Evolutionary conservation across 2,113 vertebrate species (phyloP), one percentile per base, ranked within the genome.

Genomic region (Python bivittatus): DNA sequence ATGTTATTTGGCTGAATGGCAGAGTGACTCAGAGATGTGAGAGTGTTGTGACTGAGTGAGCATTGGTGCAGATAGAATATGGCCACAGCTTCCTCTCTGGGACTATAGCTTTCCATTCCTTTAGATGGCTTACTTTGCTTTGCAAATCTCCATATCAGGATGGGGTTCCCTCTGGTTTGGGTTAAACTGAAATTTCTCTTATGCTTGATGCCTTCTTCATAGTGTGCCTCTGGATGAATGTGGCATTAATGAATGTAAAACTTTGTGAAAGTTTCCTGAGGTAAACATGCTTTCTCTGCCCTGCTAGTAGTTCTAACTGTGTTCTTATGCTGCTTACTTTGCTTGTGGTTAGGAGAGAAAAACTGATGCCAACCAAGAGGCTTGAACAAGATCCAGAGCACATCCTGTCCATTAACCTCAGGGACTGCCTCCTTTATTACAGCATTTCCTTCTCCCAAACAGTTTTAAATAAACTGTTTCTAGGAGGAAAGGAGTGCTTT

Each of bases 81-180:
- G 93, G 95, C 91, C 94, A 94, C 94, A 95, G 95, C 95, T 90
- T 92, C 89, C 25, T 54, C 88, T 57, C 58, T 54, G 91, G 89
- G 93, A 93, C 79, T 2, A 44, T 96, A 94, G 95, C 94, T 57
- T 94, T 60, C 94, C 92, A 92, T 93, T 95, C 94, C 93, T 54
- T 5, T 94, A 38, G 96, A 94, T 95, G 94, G 94, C 88, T 97
- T 94, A 93, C 94, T 93, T 95, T 93, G 95, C 90, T 94, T 68
- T 93, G 95, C 94, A 95, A 93, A 90, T 94, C 92, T 95, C 92
- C 17, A 90, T 93, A 56, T 54, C 90, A 91, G 72, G 92, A 0
- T 33, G 94, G 85, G 95, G 93, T 79, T 79, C 42, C 94, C 91
- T 72, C n/a, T 60, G 93, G 1, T 94, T 86, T 95, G 93, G 91